Evolutionary conservation across 2,888 invertebrate genomes (phyloP).

Genomic region (Endomychus coccineus): DNA sequence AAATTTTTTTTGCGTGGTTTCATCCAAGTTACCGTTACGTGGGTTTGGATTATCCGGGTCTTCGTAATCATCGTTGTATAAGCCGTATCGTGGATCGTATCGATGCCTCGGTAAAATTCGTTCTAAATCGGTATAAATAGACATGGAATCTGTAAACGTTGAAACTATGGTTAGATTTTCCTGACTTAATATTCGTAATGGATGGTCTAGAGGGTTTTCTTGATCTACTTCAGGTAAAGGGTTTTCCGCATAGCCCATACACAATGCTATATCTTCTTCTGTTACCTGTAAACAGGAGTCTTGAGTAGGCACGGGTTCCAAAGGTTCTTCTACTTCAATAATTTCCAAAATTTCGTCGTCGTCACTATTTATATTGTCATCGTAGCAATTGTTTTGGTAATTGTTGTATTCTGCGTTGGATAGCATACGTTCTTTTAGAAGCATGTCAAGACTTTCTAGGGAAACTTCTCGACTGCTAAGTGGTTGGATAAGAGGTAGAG

Average conservation of each 20-base stretch:
- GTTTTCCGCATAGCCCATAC: conserved; percentile 68
- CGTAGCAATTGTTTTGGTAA: conserved; percentile 46
- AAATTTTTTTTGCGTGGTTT: conserved; percentile 52
- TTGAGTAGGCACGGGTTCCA: conserved; percentile 78
- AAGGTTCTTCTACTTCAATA: conserved; percentile 70
- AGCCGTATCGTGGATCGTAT: conserved; percentile 51
- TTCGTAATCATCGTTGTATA: conserved; percentile 51
- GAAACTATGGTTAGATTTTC: conserved; percentile 87
- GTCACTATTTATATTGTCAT: conserved; percentile 45
- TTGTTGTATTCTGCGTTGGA: conserved; percentile 41
- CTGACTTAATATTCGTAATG: conserved; percentile 79
- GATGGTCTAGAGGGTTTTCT: conserved; percentile 69
- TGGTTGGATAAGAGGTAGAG: conserved; percentile 69
- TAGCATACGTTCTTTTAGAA: conserved; percentile 62
- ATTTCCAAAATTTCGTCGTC: conserved; percentile 73
- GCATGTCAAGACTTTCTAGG: conserved; percentile 71
- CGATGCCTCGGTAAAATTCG: conserved; percentile 56
- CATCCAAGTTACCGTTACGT: conserved; percentile 36
- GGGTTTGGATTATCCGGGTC: conserved; percentile 41
- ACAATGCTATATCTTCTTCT: conserved; percentile 85
- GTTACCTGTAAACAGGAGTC: conserved; percentile 85
- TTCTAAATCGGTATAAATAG: conserved; percentile 60
- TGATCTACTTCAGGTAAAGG: conserved; percentile 66
- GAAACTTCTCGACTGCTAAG: conserved; percentile 75
- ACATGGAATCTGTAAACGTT: conserved; percentile 73